Conservation (phyloP, 1,140 invertebrate genomes). For the Trichonephila clavipes region DNA sequence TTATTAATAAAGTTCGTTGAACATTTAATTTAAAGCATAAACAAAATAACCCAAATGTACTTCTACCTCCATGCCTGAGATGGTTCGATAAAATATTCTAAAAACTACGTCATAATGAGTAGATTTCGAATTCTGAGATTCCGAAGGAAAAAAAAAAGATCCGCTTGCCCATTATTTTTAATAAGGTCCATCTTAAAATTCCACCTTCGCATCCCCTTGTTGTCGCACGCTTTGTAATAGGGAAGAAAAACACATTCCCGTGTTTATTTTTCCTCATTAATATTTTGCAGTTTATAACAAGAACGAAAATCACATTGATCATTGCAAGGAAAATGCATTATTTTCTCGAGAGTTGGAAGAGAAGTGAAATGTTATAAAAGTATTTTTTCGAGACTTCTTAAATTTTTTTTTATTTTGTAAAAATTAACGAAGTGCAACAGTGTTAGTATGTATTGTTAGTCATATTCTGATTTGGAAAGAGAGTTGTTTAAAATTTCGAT, state of each 20-base stretch:
- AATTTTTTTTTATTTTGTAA: too few species aligned
- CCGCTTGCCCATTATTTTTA: slow-evolving; percentile 26
- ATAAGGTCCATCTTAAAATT: slow-evolving; percentile 45
- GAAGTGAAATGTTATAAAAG: too few species aligned
- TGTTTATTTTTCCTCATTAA: slow-evolving; percentile 32
- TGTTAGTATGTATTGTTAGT: too few species aligned
- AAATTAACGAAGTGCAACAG: too few species aligned
- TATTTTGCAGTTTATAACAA: background rate
- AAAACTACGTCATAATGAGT: slow-evolving; percentile 2
- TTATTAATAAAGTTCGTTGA: too few species aligned
- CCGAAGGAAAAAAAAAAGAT: slow-evolving; percentile 4
- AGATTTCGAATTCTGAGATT: background rate
- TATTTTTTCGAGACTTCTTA: too few species aligned
- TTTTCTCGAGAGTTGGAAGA: too few species aligned
- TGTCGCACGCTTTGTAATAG: background rate
- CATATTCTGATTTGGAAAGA: too few species aligned
- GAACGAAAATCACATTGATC: background rate
- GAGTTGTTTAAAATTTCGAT: too few species aligned
- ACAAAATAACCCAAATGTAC: too few species aligned
- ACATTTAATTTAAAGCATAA: too few species aligned
- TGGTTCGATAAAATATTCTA: slow-evolving; percentile 14
- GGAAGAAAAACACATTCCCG: background rate
- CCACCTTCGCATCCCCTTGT: background rate
- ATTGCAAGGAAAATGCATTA: background rate
- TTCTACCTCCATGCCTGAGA: too few species aligned